phyloP scores from a whole-genome alignment of 2,113 vertebrate species.

The Carettochelys insculpta region DNA sequence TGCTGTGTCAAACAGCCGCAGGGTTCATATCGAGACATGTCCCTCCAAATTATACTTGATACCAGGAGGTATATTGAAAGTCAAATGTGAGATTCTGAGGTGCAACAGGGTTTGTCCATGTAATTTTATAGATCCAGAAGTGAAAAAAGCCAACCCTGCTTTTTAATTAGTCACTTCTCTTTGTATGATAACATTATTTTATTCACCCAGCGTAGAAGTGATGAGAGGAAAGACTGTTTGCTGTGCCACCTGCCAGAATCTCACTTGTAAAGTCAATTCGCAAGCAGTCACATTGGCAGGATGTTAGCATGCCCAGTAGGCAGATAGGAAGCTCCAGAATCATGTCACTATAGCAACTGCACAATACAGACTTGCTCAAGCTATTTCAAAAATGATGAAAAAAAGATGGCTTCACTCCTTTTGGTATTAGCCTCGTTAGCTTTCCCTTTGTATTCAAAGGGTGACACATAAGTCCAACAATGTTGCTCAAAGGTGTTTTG shows the following conservation, averaged over 20 bases:
- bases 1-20: conserved; percentile 25
- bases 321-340: conserved; percentile 12
- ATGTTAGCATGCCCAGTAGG: conserved; percentile 10
- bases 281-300: background rate
- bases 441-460: background rate
- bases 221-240: background rate
- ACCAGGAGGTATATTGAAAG: background rate
- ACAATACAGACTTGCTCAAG: conserved; percentile 11
- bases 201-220: background rate
- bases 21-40: conserved; percentile 59
- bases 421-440: background rate
- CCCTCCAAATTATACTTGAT: conserved; percentile 16
- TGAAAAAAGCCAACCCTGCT: conserved; percentile 16
- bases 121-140: conserved; percentile 32
- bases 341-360: background rate
- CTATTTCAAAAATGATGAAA: background rate
- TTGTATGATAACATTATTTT: conserved; percentile 4
- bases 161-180: background rate
- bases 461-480: background rate
- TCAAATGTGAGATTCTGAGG: background rate
- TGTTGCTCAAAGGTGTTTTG: background rate
- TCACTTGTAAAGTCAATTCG: conserved; percentile 30
- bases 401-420: background rate
- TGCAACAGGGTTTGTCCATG: conserved; percentile 10
- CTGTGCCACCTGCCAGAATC: background rate